phyloP scores from a whole-genome alignment of 2,797 vertebrate genomes.

The Anisognathus igniventris region DNA sequence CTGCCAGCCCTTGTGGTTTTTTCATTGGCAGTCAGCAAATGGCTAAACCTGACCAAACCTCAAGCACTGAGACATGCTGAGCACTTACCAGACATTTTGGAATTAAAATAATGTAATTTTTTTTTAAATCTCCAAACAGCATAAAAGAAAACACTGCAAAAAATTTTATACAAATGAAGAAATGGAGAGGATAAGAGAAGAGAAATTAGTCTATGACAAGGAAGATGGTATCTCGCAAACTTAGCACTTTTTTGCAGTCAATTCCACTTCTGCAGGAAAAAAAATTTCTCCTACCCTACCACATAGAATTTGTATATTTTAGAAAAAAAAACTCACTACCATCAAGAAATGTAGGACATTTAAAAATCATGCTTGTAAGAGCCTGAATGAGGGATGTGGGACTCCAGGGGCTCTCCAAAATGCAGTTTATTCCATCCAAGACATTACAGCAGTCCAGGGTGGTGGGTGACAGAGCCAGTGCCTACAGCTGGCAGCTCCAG shows the following conservation, averaged over 20 bases:
- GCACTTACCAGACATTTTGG: background rate
- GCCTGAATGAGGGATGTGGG: too few species aligned
- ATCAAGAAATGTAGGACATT: background rate
- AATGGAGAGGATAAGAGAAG: background rate
- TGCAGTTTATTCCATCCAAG: too few species aligned
- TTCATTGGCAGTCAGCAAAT: background rate
- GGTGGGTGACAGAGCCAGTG: too few species aligned
- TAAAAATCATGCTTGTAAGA: too few species aligned
- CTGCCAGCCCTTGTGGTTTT: conserved; percentile 7
- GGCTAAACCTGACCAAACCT: background rate
- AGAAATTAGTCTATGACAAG: background rate
- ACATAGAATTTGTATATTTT: background rate
- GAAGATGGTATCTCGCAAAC: background rate
- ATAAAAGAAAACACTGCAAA: background rate
- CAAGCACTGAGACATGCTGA: background rate
- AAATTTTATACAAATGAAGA: background rate
- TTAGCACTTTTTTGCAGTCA: background rate
- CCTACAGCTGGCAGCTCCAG: too few species aligned
- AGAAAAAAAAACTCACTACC: background rate
- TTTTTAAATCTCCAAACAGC: background rate
- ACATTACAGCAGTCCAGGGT: too few species aligned
- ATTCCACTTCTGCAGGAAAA: background rate
- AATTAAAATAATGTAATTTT: background rate
- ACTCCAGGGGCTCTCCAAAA: too few species aligned
- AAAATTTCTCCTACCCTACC: background rate